Evolutionary conservation across 2,888 invertebrate species (phyloP).

Genomic region (Ophion ventricosus): DNA sequence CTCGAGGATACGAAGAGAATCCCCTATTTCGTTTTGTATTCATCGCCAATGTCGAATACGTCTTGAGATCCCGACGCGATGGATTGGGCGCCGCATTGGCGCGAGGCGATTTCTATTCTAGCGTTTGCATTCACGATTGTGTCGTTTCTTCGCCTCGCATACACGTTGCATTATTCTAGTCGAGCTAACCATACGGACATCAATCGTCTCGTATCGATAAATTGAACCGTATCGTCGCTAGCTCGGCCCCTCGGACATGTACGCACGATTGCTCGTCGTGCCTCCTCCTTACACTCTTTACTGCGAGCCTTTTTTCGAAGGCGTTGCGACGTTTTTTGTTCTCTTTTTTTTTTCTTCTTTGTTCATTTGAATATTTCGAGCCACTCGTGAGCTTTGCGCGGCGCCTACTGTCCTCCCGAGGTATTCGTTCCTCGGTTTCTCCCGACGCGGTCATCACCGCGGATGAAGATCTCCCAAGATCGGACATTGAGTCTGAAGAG

Average conservation of each 20-base stretch:
- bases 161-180: constrained; percentile 74
- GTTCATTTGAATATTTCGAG: constrained; percentile 8
- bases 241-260: not conserved
- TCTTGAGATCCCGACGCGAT: constrained; percentile 71
- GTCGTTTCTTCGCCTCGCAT: constrained; percentile 40
- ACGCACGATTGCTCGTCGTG: constrained; percentile 6
- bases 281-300: not conserved
- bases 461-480: constrained; percentile 17
- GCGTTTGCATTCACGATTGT: constrained; percentile 53
- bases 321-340: not conserved
- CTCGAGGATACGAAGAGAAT: not conserved
- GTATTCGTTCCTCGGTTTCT: constrained; percentile 2
- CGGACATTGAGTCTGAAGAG: constrained; percentile 11
- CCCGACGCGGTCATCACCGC: not conserved
- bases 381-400: constrained; percentile 8
- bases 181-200: constrained; percentile 36
- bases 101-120: constrained; percentile 75
- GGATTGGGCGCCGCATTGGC: constrained; percentile 76
- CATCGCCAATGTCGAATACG: constrained; percentile 57
- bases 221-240: constrained; percentile 39
- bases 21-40: constrained; percentile 38
- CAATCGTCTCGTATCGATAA: constrained; percentile 26
- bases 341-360: not conserved
- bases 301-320: not conserved
- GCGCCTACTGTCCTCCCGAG: constrained; percentile 13